Percentiles rank a stretch among this genome's conserved stretches.
Evolutionary conservation across 2,888 invertebrate genomes (phyloP).

Genomic region (Rapana venosa): DNA sequence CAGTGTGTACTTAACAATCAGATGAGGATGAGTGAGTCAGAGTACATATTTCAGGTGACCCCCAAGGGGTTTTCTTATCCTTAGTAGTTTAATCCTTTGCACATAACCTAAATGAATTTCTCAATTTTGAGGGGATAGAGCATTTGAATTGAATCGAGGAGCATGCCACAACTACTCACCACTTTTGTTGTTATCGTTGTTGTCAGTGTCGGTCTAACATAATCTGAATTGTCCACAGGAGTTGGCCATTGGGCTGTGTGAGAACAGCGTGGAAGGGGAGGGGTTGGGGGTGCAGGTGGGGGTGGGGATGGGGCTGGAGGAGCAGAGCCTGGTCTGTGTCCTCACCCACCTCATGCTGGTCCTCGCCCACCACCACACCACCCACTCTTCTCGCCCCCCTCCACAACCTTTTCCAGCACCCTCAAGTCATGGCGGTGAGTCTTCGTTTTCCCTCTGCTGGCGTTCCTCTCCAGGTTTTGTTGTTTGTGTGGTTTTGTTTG

Average conservation of each 20-base stretch:
- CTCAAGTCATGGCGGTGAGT: slow-evolving; percentile 52
- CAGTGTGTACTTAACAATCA: no score
- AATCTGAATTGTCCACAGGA: slow-evolving; percentile 36
- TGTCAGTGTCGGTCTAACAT: not conserved
- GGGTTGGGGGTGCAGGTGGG: slow-evolving; percentile 42
- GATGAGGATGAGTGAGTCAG: no score
- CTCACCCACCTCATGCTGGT: slow-evolving; percentile 55
- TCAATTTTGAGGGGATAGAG: no score
- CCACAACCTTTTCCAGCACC: slow-evolving; percentile 45
- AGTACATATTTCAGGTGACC: no score
- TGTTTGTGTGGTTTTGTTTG: not conserved
- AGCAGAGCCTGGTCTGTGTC: slow-evolving; percentile 59
- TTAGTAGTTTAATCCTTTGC: no score
- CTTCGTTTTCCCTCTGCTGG: not conserved
- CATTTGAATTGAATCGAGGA: no score
- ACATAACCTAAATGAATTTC: no score
- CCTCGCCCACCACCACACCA: slow-evolving; percentile 44
- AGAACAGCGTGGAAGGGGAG: slow-evolving; percentile 38
- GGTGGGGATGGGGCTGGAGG: slow-evolving; percentile 50
- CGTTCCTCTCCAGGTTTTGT: not conserved
- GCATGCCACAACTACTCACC: no score
- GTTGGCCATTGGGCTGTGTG: slow-evolving; percentile 39
- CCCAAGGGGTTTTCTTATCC: no score
- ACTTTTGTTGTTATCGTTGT: no score
- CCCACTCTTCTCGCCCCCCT: slow-evolving; percentile 55